A percentile compares a stretch with the other conserved stretches of the same genome.
These are phyloP conservation scores for Phylloscopus collybita DNA, from an alignment of 2,797 vertebrate genomes.

Conservation along the genomic window DNA sequence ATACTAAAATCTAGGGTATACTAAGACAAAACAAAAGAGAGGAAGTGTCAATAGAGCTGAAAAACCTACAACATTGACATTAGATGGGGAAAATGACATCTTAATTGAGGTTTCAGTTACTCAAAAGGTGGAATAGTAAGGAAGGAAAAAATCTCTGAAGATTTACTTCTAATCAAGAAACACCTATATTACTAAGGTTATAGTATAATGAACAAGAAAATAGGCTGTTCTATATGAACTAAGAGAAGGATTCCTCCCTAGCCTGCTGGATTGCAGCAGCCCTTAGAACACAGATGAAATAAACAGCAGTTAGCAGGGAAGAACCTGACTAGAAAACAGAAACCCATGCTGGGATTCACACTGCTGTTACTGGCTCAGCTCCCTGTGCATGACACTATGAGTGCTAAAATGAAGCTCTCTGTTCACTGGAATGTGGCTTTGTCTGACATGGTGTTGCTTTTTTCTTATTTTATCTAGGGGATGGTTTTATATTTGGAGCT, in stretches of 20 bases:
- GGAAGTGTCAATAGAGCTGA: neutral
- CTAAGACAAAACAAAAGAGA: neutral
- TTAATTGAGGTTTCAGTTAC: neutral
- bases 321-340: neutral
- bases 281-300: neutral
- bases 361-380: neutral
- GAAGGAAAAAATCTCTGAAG: neutral
- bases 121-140: neutral
- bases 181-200: neutral
- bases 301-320: neutral
- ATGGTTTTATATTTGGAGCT: neutral
- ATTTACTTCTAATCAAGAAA: neutral
- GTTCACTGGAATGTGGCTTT: neutral
- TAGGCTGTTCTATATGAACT: neutral
- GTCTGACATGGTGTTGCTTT: neutral
- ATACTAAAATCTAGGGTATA: neutral
- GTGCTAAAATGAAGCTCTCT: neutral
- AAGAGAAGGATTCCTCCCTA: neutral
- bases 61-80: neutral
- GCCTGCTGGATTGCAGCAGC: neutral
- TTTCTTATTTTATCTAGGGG: neutral
- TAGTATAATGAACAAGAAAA: neutral
- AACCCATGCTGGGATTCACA: neutral
- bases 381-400: neutral
- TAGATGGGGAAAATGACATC: neutral